phyloP scores from a whole-genome alignment of 2,113 vertebrate genomes.

The Tragelaphus scriptus region DNA sequence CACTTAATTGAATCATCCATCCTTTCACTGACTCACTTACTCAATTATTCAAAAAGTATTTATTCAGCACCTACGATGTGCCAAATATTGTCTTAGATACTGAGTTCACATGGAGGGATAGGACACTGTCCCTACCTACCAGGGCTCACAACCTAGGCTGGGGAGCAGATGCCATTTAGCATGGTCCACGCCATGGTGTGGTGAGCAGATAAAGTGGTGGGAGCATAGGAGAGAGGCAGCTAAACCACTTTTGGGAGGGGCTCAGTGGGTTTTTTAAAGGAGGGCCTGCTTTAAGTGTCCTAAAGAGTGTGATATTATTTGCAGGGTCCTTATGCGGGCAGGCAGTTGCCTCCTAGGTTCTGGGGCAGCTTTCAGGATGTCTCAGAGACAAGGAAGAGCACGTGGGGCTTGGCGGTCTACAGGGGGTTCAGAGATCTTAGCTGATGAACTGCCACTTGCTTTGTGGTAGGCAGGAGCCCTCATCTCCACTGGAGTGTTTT shows the following conservation, averaged over 20 bases:
- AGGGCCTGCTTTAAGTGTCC: neutral
- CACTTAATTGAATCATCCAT: neutral
- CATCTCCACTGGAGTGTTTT: neutral
- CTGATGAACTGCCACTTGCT: neutral
- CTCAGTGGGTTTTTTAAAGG: neutral
- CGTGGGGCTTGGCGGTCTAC: no score
- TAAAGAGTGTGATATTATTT: neutral
- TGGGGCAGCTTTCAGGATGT: neutral
- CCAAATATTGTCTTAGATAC: neutral
- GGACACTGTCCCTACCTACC: neutral
- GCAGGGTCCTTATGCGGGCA: neutral
- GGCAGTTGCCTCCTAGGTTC: neutral
- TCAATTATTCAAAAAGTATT: neutral
- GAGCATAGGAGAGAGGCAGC: neutral
- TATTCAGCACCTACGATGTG: neutral
- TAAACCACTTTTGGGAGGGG: neutral
- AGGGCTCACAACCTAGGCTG: neutral
- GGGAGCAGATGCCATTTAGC: neutral
- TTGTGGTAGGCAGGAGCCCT: neutral
- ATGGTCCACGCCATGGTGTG: accelerated
- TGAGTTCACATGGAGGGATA: neutral
- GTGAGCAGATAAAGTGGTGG: neutral
- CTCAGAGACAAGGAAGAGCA: neutral
- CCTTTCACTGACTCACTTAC: neutral
- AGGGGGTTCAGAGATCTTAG: neutral